Conservation (phyloP, 1,140 invertebrate species). For the Tetranychus urticae region DNA sequence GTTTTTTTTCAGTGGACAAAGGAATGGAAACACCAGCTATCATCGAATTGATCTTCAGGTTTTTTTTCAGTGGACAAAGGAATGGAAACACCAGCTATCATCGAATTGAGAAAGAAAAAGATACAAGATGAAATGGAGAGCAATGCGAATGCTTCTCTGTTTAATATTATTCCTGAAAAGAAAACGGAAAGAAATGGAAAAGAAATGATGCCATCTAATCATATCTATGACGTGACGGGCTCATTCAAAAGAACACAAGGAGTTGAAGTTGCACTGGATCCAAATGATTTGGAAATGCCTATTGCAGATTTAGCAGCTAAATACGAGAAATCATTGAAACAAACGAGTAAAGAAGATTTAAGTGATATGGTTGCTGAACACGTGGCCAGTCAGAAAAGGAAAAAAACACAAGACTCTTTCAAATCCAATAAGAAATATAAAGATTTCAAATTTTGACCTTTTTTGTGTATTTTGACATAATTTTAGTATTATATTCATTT, state of each 20-base stretch:
- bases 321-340: conserved; percentile 79
- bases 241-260: conserved; percentile 17
- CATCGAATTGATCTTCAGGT: conserved; percentile 91
- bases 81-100: conserved; percentile 90
- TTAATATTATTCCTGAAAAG: too few relatives aligned
- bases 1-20: conserved; percentile 74
- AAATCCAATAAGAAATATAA: too few relatives aligned
- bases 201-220: conserved; percentile 86
- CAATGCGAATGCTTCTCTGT: conserved; percentile 75
- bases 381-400: too few relatives aligned
- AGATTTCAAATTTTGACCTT: conserved; percentile 82
- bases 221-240: conserved; percentile 67
- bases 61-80: conserved; percentile 81
- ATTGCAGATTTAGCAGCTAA: conserved; percentile 50
- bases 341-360: conserved; percentile 77
- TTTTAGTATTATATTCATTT: neutral
- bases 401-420: too few relatives aligned
- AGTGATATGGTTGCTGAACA: too few relatives aligned
- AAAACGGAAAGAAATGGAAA: conserved; percentile 62
- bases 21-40: conserved; percentile 94
- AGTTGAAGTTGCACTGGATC: conserved; percentile 85
- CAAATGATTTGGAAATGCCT: conserved; percentile 73
- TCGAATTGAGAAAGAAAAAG: conserved; percentile 88
- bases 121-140: conserved; percentile 92
- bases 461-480: too few relatives aligned